These are phyloP conservation scores for Odontomachus brunneus DNA, from an alignment of 1,140 invertebrate genomes.

Conservation along the genomic window DNA sequence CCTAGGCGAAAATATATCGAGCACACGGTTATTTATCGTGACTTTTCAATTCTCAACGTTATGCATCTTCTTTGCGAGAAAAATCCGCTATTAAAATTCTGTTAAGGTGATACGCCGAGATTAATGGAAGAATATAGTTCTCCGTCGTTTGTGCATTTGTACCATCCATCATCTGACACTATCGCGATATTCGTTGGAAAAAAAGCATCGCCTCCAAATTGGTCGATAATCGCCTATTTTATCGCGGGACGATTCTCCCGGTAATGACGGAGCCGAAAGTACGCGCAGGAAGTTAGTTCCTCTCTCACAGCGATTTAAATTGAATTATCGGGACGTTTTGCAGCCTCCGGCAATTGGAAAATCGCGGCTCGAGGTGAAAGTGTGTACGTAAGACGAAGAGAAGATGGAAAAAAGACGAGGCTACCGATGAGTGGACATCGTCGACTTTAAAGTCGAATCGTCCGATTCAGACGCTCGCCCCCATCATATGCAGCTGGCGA, in stretches of 20 bases:
- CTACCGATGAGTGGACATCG: background rate
- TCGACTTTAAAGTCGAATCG: constrained; percentile 31
- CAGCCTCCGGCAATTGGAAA: constrained; percentile 1
- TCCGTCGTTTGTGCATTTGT: too few relatives aligned
- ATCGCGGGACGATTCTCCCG: too few relatives aligned
- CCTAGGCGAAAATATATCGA: background rate
- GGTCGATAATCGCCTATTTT: too few relatives aligned
- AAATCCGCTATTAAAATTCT: too few relatives aligned
- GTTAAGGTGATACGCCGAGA: too few relatives aligned
- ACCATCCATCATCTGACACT: too few relatives aligned
- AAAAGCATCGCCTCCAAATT: too few relatives aligned
- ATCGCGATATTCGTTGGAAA: too few relatives aligned
- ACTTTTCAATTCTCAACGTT: constrained; percentile 6
- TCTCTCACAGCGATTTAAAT: background rate
- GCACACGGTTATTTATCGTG: background rate
- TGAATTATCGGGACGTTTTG: constrained; percentile 6
- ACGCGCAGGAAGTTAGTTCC: background rate
- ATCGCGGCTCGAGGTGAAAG: background rate
- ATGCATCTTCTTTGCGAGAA: background rate
- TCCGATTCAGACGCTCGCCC: constrained; percentile 8
- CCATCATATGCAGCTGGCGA: constrained; percentile 39
- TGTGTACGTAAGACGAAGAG: background rate
- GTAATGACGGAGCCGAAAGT: too few relatives aligned
- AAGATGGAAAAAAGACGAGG: background rate
- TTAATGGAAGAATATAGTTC: too few relatives aligned